Evolutionary conservation across 2,797 vertebrate species (phyloP).

Genomic region (Sebastolobus alascanus): DNA sequence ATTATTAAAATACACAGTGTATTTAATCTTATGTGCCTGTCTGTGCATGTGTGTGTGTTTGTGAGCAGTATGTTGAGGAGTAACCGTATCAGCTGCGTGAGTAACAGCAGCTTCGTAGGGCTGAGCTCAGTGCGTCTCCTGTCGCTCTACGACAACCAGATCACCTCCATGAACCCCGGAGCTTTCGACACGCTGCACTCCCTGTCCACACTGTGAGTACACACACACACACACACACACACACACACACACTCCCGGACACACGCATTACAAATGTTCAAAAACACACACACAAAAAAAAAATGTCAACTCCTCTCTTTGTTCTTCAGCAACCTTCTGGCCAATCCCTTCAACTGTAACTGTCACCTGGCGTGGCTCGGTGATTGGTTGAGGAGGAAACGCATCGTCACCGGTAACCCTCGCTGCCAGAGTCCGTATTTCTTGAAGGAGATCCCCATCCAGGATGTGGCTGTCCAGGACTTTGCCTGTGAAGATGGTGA

Average conservation of each 20-base stretch:
- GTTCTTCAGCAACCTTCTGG: conserved; percentile 92
- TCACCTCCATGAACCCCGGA: conserved; percentile 94
- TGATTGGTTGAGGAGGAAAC: conserved; percentile 96
- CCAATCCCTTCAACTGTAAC: conserved; percentile 99
- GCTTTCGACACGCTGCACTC: conserved; percentile 97
- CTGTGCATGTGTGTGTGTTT: conserved; percentile 55
- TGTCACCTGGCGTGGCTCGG: conserved; percentile 97
- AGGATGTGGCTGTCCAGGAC: conserved; percentile 97
- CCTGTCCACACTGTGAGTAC: conserved; percentile 94
- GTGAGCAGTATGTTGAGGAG: conserved; percentile 94
- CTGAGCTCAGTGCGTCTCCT: conserved; percentile 96
- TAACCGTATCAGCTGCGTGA: conserved; percentile 96
- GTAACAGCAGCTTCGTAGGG: conserved; percentile 95
- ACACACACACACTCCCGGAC: neutral
- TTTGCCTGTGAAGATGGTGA: conserved; percentile 98
- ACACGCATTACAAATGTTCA: neutral
- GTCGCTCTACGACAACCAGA: conserved; percentile 98
- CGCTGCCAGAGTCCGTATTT: conserved; percentile 98
- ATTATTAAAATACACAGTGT: neutral
- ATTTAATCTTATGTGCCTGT: neutral
- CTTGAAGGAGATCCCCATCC: conserved; percentile 98
- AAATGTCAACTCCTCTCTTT: conserved; percentile 5
- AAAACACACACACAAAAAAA: neutral
- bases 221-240: neutral
- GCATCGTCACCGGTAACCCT: conserved; percentile 97